Evolutionary conservation across 2,888 invertebrate genomes (phyloP), one percentile per base, ranked within the genome.

Genomic region (Ectemnius lituratus): DNA sequence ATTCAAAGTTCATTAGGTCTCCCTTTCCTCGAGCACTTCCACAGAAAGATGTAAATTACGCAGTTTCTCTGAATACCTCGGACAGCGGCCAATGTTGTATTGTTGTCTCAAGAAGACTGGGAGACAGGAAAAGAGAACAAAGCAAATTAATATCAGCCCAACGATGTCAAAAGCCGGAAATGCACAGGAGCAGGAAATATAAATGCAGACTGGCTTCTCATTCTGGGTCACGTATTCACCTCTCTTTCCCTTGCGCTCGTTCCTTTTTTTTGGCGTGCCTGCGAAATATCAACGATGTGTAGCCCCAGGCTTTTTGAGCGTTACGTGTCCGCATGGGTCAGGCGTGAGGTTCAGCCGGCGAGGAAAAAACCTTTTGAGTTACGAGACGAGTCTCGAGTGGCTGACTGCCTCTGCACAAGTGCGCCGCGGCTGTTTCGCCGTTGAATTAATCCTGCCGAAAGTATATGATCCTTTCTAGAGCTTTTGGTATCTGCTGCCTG

Each of bases 131-230:
- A 28, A 69, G 62, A 57, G 66, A 37, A 37, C 37, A 37, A 37
- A 67, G 67, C 65, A 73, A 78, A 78, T 78, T 78, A 78, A 70
- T 78, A 73, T 78, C 78, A 75, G 63, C 58, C 49, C 47, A 37
- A 37, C 37, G 72, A 59, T 23, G 66, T 72, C 64, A 68, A 70
- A 67, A 73, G 49, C 61, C 67, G 73, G 76, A 76, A 78, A 76
- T 65, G 65, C 76, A 70, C 70, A 66, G 70, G 75, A 70, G 68
- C 47, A 73, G 67, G 73, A 69, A 62, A 73, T 70, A 69, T 76
- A 76, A 76, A 76, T 76, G 76, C 62, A 66, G 66, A 66, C 70
- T 49, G 37, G 37, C 37, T 67, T 76, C 69, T 28, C 76, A 57
- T 70, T 67, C 59, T 59, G 69, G 73, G 69, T 72, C 76, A 72